Base-by-base conservation (phyloP, 2,888 invertebrate genomes). In the Nesidiocoris tenuis region DNA sequence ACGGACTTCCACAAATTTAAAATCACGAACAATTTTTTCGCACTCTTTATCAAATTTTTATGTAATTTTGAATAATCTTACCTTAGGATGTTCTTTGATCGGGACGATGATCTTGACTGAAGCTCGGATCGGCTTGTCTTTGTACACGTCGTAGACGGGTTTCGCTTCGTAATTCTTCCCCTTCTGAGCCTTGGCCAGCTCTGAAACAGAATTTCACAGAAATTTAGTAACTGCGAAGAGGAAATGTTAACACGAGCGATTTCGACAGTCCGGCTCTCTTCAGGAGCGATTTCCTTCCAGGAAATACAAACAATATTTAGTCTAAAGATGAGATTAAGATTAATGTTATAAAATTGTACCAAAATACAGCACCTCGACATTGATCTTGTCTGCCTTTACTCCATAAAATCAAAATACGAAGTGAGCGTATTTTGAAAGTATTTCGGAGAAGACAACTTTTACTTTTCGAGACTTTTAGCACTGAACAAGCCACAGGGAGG, bases 91-190 rank as follows among this genome's bases (percentile, higher is more conserved):
- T 84, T 94, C 94, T 79, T 92, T 87, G 76, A 93, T 92, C 17
- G 94, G 94, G 76, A 94, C 93, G 78, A 92, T 90, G 75, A 94
- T 93, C 82, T 92, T 88, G 79, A 93, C 93, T 81, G 93, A 91
- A 80, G 94, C 91, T 86, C 93, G 92, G 80, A 94, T 92, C 59
- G 93, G 93, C 83, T 93, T 93, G 84, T 94, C 94, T 81, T 93
- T 87, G 64, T 93, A 93, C 82, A 94, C 92, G 85, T 94, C 94
- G 82, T 92, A 87, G 91, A 79, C 78, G 18, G 74, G 64, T 61
- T 78, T 77, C 17, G 92, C 91, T 83, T 91, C 88, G 82, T 90
- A 76, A 57, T 79, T 76, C 54, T 79, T 79, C 16, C 79, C 80
- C 67, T 79, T 79, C 54, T 80, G 79, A n/a, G 79, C 78, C 25